Evolutionary conservation across 2,888 invertebrate species (phyloP).

Genomic region (Mycalesis mineus): DNA sequence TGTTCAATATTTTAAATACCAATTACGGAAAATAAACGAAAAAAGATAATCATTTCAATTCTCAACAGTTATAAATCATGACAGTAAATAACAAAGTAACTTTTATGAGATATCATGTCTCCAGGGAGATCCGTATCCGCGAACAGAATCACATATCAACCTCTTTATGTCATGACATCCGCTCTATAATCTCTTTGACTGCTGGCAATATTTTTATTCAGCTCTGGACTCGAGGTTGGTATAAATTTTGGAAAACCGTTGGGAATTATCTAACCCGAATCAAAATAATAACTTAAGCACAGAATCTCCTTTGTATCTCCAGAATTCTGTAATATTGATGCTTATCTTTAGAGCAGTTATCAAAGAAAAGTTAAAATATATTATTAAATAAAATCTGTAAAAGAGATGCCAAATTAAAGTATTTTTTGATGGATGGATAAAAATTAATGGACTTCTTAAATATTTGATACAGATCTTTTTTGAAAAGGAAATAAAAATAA

Average conservation of each 20-base stretch:
- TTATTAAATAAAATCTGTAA: too few species aligned
- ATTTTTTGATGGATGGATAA: too few species aligned
- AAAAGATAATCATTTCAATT: too few species aligned
- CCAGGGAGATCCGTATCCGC: conserved; percentile 16
- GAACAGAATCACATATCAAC: conserved; percentile 28
- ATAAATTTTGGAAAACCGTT: conserved; percentile 35
- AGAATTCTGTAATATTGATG: too few species aligned
- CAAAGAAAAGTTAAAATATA: too few species aligned
- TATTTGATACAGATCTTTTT: too few species aligned
- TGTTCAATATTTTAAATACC: too few species aligned
- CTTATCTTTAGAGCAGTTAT: too few species aligned
- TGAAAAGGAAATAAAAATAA: too few species aligned
- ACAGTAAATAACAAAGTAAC: neutral
- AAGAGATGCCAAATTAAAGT: too few species aligned
- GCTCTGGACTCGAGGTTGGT: conserved; percentile 22
- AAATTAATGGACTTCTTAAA: too few species aligned
- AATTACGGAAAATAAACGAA: too few species aligned
- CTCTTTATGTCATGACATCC: conserved; percentile 18
- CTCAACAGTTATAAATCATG: neutral
- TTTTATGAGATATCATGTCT: neutral
- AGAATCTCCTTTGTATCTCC: neutral
- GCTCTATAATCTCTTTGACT: conserved; percentile 28
- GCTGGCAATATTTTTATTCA: conserved; percentile 24
- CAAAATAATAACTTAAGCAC: neutral
- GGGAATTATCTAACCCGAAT: conserved; percentile 32